phyloP scores from a whole-genome alignment of 2,113 vertebrate species.

The Sinocyclocheilus anshuiensis region DNA sequence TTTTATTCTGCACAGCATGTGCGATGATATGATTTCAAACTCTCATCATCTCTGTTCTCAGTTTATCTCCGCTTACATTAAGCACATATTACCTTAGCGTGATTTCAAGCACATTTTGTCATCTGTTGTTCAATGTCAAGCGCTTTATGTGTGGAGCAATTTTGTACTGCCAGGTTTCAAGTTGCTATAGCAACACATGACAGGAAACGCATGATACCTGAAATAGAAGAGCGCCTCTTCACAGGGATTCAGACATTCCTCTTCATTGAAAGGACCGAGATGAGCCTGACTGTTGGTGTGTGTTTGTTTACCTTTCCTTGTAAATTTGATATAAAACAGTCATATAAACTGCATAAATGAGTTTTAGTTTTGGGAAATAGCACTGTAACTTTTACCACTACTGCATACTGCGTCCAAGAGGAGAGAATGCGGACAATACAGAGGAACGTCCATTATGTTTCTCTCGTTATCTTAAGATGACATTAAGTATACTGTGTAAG shows the following conservation, averaged over 20 bases:
- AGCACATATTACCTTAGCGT: slow-evolving; percentile 9
- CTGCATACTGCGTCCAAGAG: slow-evolving; percentile 40
- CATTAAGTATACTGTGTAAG: not conserved
- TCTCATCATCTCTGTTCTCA: not conserved
- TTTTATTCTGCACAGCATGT: not conserved
- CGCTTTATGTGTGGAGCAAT: slow-evolving; percentile 4
- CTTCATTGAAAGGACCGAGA: not conserved
- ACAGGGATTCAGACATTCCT: slow-evolving; percentile 16
- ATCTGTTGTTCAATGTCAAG: slow-evolving; percentile 30
- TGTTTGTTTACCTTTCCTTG: not conserved
- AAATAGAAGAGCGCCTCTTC: slow-evolving; percentile 9
- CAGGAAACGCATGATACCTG: slow-evolving; percentile 23
- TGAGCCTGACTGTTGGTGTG: not conserved
- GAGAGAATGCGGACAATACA: slow-evolving; percentile 25
- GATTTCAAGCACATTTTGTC: slow-evolving; percentile 33
- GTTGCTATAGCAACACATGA: slow-evolving; percentile 48
- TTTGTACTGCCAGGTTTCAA: not conserved
- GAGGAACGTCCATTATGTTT: not conserved
- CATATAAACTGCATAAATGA: not conserved
- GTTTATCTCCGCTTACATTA: not conserved
- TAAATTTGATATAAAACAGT: not conserved
- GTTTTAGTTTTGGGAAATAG: slow-evolving; percentile 55
- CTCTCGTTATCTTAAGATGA: not conserved
- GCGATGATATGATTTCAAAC: not conserved
- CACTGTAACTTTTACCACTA: slow-evolving; percentile 50